A percentile compares a stretch with the other conserved stretches of the same genome.
Evolutionary conservation across 2,113 vertebrate species (phyloP).

Genomic region (Felis chaus): DNA sequence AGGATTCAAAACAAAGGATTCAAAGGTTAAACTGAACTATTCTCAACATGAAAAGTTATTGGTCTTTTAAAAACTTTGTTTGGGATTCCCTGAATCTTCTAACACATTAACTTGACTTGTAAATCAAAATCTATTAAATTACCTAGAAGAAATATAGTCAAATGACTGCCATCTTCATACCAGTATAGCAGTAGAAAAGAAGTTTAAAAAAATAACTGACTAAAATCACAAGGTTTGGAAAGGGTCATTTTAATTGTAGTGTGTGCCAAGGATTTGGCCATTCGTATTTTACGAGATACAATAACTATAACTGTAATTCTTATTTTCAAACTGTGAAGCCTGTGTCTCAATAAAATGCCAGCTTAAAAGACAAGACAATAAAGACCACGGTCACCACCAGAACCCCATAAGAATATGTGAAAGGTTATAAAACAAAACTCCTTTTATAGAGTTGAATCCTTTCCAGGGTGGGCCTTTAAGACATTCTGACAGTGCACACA

Average conservation of each 20-base stretch:
- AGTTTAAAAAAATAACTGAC: constrained; percentile 20
- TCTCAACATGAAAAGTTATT: not conserved
- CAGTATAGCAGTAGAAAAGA: not conserved
- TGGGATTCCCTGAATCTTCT: not conserved
- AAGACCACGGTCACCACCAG: constrained; percentile 57
- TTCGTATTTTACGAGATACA: constrained; percentile 51
- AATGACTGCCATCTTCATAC: not conserved
- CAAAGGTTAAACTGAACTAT: not conserved
- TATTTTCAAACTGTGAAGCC: constrained; percentile 43
- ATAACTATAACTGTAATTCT: constrained; percentile 43
- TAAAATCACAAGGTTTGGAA: not conserved
- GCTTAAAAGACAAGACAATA: constrained; percentile 63
- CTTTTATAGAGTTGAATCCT: constrained; percentile 71
- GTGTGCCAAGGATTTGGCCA: not conserved
- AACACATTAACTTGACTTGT: not conserved
- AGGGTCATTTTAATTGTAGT: not conserved
- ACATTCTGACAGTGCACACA: constrained; percentile 73
- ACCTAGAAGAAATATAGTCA: not conserved
- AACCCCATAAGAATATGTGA: constrained; percentile 66
- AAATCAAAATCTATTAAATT: constrained; percentile 2
- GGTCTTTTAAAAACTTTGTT: not conserved
- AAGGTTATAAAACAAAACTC: constrained; percentile 71
- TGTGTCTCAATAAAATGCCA: constrained; percentile 68
- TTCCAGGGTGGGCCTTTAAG: constrained; percentile 71
- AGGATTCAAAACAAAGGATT: not conserved